Conservation (phyloP, 2,797 vertebrate genomes). For the Fringilla coelebs region DNA sequence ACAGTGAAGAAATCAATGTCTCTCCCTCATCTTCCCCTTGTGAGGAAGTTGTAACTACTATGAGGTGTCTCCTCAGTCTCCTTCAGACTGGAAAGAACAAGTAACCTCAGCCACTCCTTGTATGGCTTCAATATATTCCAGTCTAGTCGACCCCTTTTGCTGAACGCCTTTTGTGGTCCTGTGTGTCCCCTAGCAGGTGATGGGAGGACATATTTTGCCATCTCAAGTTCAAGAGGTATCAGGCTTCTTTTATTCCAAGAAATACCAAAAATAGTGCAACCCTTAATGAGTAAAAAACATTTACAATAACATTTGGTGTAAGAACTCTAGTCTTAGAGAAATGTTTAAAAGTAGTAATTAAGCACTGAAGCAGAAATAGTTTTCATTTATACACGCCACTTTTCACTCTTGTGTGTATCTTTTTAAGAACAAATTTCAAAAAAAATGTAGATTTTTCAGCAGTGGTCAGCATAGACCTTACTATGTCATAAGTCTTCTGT, state of each 20-base stretch:
- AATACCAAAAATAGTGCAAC: background rate
- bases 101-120: background rate
- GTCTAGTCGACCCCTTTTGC: background rate
- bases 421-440: background rate
- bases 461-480: background rate
- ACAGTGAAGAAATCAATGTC: background rate
- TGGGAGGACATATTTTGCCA: background rate
- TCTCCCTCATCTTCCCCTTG: background rate
- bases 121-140: background rate
- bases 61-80: background rate
- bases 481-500: background rate
- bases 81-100: background rate
- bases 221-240: background rate
- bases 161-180: background rate
- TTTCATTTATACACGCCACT: accelerated
- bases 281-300: background rate
- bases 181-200: background rate
- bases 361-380: background rate
- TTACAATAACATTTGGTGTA: background rate
- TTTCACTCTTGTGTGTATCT: background rate
- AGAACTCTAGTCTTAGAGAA: background rate
- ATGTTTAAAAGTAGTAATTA: background rate
- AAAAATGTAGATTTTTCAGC: background rate
- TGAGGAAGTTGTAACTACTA: background rate
- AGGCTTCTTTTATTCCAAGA: background rate